Percentiles rank a stretch among this genome's conserved stretches.
These are phyloP conservation scores for Cyrtorhinus lividipennis DNA, from an alignment of 1,140 invertebrate species.

Conservation along the genomic window DNA sequence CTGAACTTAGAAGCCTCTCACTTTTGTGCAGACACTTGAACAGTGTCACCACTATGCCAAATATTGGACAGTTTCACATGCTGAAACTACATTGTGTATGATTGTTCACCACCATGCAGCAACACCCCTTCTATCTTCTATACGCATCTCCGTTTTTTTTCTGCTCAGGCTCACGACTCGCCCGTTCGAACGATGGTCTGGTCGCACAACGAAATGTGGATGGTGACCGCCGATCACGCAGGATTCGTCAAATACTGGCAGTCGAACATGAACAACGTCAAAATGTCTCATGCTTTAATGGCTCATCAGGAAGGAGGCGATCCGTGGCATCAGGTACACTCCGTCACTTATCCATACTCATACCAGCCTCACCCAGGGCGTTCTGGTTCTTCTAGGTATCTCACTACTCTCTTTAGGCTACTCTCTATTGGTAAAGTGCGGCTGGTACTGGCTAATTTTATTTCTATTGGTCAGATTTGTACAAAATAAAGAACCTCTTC, in stretches of 20 bases:
- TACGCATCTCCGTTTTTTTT: constrained; percentile 23
- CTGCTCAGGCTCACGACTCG: constrained; percentile 81
- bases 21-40: no score
- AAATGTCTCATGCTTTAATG: constrained; percentile 99
- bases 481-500: constrained; percentile 14
- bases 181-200: constrained; percentile 97
- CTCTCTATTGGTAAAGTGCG: no score
- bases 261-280: constrained; percentile 99
- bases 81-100: no score
- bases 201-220: constrained; percentile 99
- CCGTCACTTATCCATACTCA: constrained; percentile 26
- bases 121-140: no score
- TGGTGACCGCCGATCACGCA: constrained; percentile 97
- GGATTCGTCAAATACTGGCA: constrained; percentile 99
- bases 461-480: background rate
- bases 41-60: no score
- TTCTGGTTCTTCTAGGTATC: no score
- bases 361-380: background rate
- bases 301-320: constrained; percentile 99
- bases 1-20: no score
- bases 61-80: no score
- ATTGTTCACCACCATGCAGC: no score
- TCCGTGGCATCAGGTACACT: constrained; percentile 86
- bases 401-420: no score
- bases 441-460: background rate